Evolutionary conservation across 2,797 vertebrate species (phyloP).

Genomic region (Chloroceryle amazona): DNA sequence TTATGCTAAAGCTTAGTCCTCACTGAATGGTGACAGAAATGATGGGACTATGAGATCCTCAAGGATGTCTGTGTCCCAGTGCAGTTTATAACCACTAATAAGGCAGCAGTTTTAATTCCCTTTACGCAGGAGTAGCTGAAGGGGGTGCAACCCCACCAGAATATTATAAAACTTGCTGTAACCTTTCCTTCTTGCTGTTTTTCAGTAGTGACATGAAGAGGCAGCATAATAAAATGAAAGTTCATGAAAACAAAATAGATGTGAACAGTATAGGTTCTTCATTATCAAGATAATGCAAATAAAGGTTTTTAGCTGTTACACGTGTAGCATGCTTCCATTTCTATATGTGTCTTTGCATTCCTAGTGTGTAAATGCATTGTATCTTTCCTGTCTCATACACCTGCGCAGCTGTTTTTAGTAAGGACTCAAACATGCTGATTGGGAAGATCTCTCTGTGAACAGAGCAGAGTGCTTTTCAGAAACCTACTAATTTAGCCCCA

Average conservation of each 20-base stretch:
- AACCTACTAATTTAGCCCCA: background rate
- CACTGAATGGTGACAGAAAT: background rate
- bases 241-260: background rate
- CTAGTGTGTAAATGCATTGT: background rate
- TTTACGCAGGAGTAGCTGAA: background rate
- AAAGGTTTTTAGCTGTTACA: background rate
- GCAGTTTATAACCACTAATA: background rate
- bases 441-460: background rate
- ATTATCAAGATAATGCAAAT: background rate
- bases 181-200: background rate
- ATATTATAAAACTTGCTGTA: background rate
- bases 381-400: background rate
- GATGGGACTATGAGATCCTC: background rate
- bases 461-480: background rate
- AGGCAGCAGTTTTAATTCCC: background rate
- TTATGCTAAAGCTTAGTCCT: background rate
- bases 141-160: background rate
- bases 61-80: background rate
- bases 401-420: background rate
- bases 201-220: background rate
- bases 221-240: background rate
- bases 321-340: background rate
- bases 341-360: background rate
- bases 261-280: background rate
- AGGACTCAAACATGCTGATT: background rate